Evolutionary conservation across 2,797 vertebrate genomes (phyloP).

Genomic region (Carcharodon carcharias): DNA sequence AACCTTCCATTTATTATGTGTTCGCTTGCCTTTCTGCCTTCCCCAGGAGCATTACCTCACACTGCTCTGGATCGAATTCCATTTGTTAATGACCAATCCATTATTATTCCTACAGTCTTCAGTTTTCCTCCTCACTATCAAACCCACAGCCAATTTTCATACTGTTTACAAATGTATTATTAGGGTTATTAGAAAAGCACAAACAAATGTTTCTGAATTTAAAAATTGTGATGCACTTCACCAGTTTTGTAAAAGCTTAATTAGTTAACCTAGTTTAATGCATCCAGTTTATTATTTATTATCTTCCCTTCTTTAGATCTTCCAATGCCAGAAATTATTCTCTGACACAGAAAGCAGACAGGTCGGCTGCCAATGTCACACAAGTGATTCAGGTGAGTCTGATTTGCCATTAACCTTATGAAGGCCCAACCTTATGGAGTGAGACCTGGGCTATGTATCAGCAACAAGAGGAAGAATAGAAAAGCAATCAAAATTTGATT

Average conservation of each 20-base stretch:
- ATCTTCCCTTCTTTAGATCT: background rate
- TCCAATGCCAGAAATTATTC: background rate
- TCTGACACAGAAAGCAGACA: background rate
- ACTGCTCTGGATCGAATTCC: no score
- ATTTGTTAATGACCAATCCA: no score
- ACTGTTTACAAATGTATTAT: background rate
- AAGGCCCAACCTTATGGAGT: no score
- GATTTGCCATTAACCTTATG: background rate
- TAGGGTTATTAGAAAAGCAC: background rate
- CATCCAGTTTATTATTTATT: background rate
- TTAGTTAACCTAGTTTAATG: background rate
- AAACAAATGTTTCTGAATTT: background rate
- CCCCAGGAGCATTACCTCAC: no score
- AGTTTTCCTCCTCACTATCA: background rate
- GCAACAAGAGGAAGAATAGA: no score
- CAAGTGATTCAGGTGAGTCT: background rate
- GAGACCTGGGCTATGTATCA: no score
- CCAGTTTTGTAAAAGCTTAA: background rate
- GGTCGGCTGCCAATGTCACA: background rate
- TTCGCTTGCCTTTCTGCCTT: no score
- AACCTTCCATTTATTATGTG: no score
- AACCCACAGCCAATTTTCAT: background rate
- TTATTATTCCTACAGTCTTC: no score
- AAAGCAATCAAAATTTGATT: no score
- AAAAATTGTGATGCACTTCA: background rate